Evolutionary conservation across 2,797 vertebrate species (phyloP), one percentile per base, ranked within the genome.

Genomic region (Schizothorax lantsangensis): DNA sequence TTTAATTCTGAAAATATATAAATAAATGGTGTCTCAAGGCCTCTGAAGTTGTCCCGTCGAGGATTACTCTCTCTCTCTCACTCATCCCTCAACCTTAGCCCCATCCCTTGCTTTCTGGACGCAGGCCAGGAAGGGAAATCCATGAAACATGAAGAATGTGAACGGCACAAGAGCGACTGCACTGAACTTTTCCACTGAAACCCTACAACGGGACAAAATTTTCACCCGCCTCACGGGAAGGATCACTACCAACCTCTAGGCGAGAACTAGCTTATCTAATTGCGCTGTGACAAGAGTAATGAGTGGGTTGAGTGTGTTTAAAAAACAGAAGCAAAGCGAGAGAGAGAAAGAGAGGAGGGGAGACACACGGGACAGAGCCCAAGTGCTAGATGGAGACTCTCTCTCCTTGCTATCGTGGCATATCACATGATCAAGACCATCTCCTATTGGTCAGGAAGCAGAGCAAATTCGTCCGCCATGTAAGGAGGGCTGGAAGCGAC

Each of bases 111-210:
- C 93, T 95, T 93, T 95, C 69, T 97, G 96, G 97, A 96, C 91
- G 30, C 21, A n/a, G 92, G 96, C 97, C 97, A 97, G 92, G 93
- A 94, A 96, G 96, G 96, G 97, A 97, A 97, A 96, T 96, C 97
- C 96, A 97, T 96, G 96, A 96, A 96, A 96, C 96, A 97, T 96
- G 96, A 96, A 97, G 96, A 97, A 96, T 94, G 95, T 92, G 88
- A 95, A 92, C 93, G 92, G 95, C 94, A 95, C 94, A 88, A 94
- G 95, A 90, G 94, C 94, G 94, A 95, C 94, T 93, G 94, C 94
- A 94, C 86, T 90, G 88, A 91, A 95, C 95, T 96, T 90, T 90
- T 95, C 95, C 95, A 94, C 79, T 94, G 95, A 95, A 96, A 95
- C 95, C 93, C 95, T 40, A 92, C 88, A 90, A 95, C 95, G 90